A percentile compares a stretch with the other conserved stretches of the same genome.
Conservation (phyloP, 2,113 vertebrate genomes). For the Vidua chalybeata region DNA sequence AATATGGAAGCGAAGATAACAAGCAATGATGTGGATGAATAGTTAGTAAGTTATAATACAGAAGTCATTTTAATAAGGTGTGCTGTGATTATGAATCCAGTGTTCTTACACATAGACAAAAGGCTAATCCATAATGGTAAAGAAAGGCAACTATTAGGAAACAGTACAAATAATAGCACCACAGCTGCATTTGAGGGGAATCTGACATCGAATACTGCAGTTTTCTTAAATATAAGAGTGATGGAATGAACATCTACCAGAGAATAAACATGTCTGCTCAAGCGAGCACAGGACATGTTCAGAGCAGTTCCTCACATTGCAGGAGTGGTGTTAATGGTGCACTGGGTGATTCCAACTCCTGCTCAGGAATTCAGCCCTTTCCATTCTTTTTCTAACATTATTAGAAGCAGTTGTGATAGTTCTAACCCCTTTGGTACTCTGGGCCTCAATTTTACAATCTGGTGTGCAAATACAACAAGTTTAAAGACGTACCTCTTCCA, state of each 20-base stretch:
- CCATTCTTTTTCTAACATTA: slow-evolving; percentile 31
- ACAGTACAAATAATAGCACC: neutral
- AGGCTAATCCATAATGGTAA: neutral
- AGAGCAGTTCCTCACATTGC: neutral
- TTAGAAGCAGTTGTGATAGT: neutral
- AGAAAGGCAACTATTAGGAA: slow-evolving; percentile 38
- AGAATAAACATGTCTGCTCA: neutral
- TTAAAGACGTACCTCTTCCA: neutral
- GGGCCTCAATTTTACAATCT: neutral
- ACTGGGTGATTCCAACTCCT: neutral
- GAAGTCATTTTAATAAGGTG: slow-evolving; percentile 9
- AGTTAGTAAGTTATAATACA: slow-evolving; percentile 33
- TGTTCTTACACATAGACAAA: slow-evolving; percentile 15
- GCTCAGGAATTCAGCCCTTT: neutral
- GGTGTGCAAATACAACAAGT: neutral
- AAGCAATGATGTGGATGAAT: slow-evolving; percentile 32
- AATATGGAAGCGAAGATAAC: slow-evolving; percentile 20
- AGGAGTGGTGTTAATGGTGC: neutral
- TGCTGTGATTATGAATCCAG: slow-evolving; percentile 3
- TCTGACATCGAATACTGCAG: neutral
- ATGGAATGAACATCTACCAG: neutral
- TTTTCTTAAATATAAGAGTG: neutral
- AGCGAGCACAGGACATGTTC: neutral
- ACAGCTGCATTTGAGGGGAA: neutral
- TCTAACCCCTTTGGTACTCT: neutral